phyloP scores from a whole-genome alignment of 1,140 invertebrate species.

The Pomacea maculata region DNA sequence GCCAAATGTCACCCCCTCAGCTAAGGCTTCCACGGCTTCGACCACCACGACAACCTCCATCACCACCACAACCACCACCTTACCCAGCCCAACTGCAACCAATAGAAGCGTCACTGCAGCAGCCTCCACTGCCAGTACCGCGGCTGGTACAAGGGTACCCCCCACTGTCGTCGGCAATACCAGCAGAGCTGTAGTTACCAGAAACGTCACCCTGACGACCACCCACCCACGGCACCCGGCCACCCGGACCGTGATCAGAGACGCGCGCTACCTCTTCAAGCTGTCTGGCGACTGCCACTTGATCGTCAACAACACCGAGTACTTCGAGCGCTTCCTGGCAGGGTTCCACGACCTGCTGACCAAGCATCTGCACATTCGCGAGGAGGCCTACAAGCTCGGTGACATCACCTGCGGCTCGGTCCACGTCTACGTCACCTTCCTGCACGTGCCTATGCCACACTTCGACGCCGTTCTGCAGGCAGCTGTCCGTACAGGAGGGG shows the following conservation, averaged over 20 bases:
- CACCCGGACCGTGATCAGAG: neutral
- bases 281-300: slow-evolving; percentile 28
- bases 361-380: slow-evolving; percentile 19
- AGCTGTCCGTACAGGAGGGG: slow-evolving; percentile 2
- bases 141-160: no score
- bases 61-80: neutral
- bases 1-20: neutral
- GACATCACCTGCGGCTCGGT: slow-evolving; percentile 27
- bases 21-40: neutral
- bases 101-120: no score
- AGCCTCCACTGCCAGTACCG: no score
- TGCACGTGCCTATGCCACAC: slow-evolving; percentile 8
- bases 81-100: no score
- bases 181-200: no score
- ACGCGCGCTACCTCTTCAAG: slow-evolving; percentile 19
- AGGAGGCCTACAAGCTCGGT: slow-evolving; percentile 16
- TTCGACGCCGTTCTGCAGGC: slow-evolving; percentile 3
- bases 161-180: no score
- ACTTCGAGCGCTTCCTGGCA: slow-evolving; percentile 21
- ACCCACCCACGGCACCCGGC: neutral
- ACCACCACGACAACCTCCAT: neutral
- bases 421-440: slow-evolving; percentile 22
- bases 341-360: slow-evolving; percentile 21
- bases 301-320: slow-evolving; percentile 22
- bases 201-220: neutral